Percentiles rank a stretch among this genome's conserved stretches.
Conservation (phyloP, 2,888 invertebrate genomes). For the Lochmaea crataegi region DNA sequence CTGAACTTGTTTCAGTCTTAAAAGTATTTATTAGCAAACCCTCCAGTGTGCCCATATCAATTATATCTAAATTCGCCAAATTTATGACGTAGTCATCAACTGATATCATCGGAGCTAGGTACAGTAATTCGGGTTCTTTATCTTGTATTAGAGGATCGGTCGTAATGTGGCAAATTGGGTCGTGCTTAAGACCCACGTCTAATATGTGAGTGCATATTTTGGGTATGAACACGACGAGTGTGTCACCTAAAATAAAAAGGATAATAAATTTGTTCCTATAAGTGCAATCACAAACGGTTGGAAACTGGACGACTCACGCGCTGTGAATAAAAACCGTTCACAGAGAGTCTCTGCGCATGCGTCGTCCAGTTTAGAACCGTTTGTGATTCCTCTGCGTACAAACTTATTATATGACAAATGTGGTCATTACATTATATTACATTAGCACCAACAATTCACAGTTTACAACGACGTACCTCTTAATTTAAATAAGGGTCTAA, state of each 20-base stretch:
- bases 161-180: constrained; percentile 84
- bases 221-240: constrained; percentile 85
- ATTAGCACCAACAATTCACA: not conserved
- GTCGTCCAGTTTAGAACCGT: too few species aligned
- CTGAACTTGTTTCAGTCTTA: constrained; percentile 73
- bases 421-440: too few species aligned
- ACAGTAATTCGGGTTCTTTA: constrained; percentile 71
- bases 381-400: too few species aligned
- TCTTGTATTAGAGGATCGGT: constrained; percentile 74
- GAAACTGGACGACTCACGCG: too few species aligned
- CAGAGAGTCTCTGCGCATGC: too few species aligned
- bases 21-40: constrained; percentile 77
- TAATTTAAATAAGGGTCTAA: constrained; percentile 82
- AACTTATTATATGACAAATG: too few species aligned
- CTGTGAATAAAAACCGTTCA: too few species aligned
- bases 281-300: too few species aligned
- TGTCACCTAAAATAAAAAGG: constrained; percentile 72
- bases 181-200: constrained; percentile 85
- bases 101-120: constrained; percentile 72
- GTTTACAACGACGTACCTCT: constrained; percentile 65
- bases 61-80: constrained; percentile 77
- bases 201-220: constrained; percentile 87
- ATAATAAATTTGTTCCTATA: not conserved
- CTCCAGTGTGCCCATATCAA: constrained; percentile 75
- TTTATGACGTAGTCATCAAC: constrained; percentile 73